Evolutionary conservation across 2,888 invertebrate species (phyloP).

Genomic region (Platycnemis pennipes): DNA sequence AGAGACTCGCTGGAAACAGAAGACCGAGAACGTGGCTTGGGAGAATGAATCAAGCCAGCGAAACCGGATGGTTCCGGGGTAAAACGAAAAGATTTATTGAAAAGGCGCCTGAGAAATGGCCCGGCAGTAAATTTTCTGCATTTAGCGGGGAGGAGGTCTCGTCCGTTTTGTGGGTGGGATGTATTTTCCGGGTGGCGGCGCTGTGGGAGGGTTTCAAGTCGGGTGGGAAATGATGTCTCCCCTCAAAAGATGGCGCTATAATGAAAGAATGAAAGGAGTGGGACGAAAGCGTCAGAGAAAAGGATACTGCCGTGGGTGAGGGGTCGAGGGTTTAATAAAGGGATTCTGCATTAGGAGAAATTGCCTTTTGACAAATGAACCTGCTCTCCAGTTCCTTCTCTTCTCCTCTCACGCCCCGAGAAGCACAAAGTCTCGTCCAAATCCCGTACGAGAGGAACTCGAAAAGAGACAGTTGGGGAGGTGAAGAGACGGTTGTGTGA

Average conservation of each 20-base stretch:
- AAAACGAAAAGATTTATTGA: conserved; percentile 54
- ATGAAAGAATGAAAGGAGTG: neutral
- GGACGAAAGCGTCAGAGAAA: neutral
- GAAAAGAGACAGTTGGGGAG: neutral
- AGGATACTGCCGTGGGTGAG: neutral
- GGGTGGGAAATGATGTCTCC: conserved; percentile 1
- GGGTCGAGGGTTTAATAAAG: conserved; percentile 36
- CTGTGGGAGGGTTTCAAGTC: neutral
- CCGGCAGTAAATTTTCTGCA: conserved; percentile 61
- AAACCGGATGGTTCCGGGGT: conserved; percentile 1
- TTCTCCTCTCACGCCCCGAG: neutral
- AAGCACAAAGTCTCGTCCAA: too few species aligned
- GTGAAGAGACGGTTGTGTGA: neutral
- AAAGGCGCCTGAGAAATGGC: conserved; percentile 46
- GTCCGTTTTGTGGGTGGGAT: conserved; percentile 11
- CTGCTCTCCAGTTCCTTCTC: neutral
- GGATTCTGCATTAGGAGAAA: conserved; percentile 46
- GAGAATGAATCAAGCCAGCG: neutral
- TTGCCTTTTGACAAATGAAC: conserved; percentile 53
- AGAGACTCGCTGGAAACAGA: neutral
- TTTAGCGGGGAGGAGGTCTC: conserved; percentile 12
- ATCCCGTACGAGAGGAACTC: neutral
- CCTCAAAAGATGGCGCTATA: neutral
- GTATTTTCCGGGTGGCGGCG: conserved; percentile 18
- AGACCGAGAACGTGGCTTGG: neutral